Percentiles rank a stretch among this genome's conserved stretches.
These are phyloP conservation scores for Trichoplax adhaerens DNA, from an alignment of 37 sponge, comb jelly and placozoan species.

Conservation along the genomic window DNA sequence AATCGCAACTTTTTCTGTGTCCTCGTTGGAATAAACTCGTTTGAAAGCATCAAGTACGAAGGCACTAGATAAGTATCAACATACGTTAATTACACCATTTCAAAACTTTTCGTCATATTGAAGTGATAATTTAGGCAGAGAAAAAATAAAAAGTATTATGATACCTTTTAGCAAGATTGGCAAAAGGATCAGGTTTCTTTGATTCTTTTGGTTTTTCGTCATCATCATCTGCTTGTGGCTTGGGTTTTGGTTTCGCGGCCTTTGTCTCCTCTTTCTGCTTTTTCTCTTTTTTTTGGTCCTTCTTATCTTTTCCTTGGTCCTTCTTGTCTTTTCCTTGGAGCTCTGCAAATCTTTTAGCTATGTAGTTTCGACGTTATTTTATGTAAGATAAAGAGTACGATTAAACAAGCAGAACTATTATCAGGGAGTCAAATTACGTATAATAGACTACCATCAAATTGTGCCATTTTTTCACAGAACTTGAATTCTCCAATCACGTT, in stretches of 20 bases:
- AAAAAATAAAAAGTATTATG: constrained; percentile 1
- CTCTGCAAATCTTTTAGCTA: constrained; percentile 61
- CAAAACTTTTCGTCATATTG: neutral
- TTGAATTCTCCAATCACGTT: constrained; percentile 49
- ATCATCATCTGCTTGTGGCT: constrained; percentile 36
- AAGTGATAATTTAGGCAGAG: constrained; percentile 4
- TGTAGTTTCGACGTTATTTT: neutral
- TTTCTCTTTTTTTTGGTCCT: constrained; percentile 29
- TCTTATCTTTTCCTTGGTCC: constrained; percentile 10
- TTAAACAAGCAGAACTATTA: no score
- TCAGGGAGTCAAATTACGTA: no score
- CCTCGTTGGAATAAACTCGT: constrained; percentile 62
- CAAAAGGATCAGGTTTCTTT: constrained; percentile 62
- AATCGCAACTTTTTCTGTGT: constrained; percentile 49
- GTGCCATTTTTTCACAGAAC: constrained; percentile 71
- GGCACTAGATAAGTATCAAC: constrained; percentile 19
- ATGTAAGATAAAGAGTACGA: no score
- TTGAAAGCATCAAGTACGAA: constrained; percentile 79
- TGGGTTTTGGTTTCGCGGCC: constrained; percentile 6
- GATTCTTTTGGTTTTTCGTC: constrained; percentile 32
- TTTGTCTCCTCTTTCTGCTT: constrained; percentile 13
- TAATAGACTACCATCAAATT: constrained; percentile 59
- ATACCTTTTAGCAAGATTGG: constrained; percentile 48
- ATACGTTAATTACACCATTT: neutral
- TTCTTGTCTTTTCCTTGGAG: constrained; percentile 28